Base-by-base conservation (phyloP, 2,113 vertebrate species). In the Cromileptes altivelis region DNA sequence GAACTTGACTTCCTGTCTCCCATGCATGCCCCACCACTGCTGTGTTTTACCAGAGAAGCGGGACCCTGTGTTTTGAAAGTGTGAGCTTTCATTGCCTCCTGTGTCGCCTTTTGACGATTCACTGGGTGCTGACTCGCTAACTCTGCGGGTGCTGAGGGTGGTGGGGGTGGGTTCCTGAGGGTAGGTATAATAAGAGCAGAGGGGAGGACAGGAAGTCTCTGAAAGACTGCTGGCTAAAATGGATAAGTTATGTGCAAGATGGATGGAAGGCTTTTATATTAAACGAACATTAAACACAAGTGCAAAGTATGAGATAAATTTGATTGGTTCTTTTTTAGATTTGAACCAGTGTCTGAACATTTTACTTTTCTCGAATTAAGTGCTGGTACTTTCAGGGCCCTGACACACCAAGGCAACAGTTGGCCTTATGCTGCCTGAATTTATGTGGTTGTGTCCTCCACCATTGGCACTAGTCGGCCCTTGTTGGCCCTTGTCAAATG, bases 1-100 rank as follows among this genome's bases (percentile, higher is more conserved):
- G 81, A 89, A 85, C 80, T 86, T 81, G 87, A 89, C 92, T 95
- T 94, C 94, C 93, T 93, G 88, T 88, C 84, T 82, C 82, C 67
- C 42, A 21, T 81, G 61, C 79, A 23, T 47, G 57, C 88, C 83
- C 73, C 52, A 1, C 67, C 45, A 27, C 82, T 8, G 61, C 89
- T 80, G 82, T 50, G 79, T 75, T 80, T 40, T 69, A 75, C 37
- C 75, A 80, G 82, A 90, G 84, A 86, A 91, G 88, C 47, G 77
- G 82, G 85, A 81, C 70, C 83, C 76, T 83, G 85, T 90, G 79
- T 87, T 92, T 82, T 45, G 42, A 87, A 83, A 90, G 82, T n/a
- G 47, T 9, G 70, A 87, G 88, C 88, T 91, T 91, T 92, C 90
- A 92, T 50, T 82, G 76, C 86, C 83, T 84, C 85, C 84, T 86